Evolutionary conservation across 2,113 vertebrate species (phyloP), one percentile per base, ranked within the genome.

Genomic region (Crypturellus undulatus): DNA sequence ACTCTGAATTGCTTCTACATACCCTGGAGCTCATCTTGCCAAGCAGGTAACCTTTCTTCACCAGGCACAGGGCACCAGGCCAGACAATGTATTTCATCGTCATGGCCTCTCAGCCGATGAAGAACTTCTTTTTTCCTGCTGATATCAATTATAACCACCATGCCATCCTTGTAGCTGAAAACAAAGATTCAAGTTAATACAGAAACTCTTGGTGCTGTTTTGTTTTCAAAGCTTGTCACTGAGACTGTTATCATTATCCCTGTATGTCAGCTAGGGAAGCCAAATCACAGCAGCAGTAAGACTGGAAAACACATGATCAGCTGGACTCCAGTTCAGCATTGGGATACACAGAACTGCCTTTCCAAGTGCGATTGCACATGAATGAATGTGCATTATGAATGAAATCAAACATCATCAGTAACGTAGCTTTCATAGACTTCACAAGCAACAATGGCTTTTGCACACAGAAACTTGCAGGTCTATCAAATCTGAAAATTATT

Each of bases 151-250:
- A 99, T 80, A 68, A 98, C 97, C 70, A 99, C 99, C 97, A 99
- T 98, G 87, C 99, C 99, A 79, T 99, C 99, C 97, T 99, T 99
- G 97, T 99, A 99, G 79, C 99, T 99, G 75, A 58, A 96, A 96
- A 56, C 8, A 64, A 88, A 93, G 56, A 84, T n/a, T 76, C 36
- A 67, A 60, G 67, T 80, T 87, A 88, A 73, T 6, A 1, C 65
- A 79, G 14, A 52, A 6, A 67, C 72, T 38, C 47, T 86, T 24
- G 24, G 16, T 84, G 42, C 51, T 6, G 6, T 79, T 19, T 36
- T 0, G 1, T 43, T 76, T 69, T 58, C n/a, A 1, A 4, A 42
- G 36, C 67, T 60, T 26, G n/a, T 87, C 72, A 64, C 15, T 21
- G 76, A 36, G 63, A 63, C 22, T 34, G 60, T 62, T 36, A 62